phyloP scores from a whole-genome alignment of 1,140 invertebrate genomes.

The Drosophila pseudoananassae region DNA sequence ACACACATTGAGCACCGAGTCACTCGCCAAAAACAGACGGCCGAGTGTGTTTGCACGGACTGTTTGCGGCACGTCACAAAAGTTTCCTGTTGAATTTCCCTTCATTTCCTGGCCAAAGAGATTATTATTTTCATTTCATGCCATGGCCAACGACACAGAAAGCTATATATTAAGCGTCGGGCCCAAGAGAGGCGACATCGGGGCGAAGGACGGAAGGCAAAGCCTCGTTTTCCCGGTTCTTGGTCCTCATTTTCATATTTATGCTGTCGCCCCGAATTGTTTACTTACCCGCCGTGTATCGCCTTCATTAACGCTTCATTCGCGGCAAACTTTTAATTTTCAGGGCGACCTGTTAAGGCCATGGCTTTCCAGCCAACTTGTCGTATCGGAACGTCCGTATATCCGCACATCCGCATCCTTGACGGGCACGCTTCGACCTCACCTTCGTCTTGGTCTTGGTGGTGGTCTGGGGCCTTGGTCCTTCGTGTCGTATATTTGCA shows the following conservation, averaged over 20 bases:
- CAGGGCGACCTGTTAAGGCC: slow-evolving; percentile 53
- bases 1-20: background rate
- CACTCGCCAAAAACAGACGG: background rate
- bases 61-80: slow-evolving; percentile 79
- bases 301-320: slow-evolving; percentile 78
- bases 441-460: slow-evolving; percentile 21
- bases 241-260: slow-evolving; percentile 49
- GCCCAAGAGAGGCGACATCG: slow-evolving; percentile 3
- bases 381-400: slow-evolving; percentile 24
- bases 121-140: slow-evolving; percentile 80
- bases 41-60: slow-evolving; percentile 52
- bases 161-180: slow-evolving; percentile 18
- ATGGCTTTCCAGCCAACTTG: slow-evolving; percentile 32
- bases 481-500: slow-evolving; percentile 74
- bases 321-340: slow-evolving; percentile 54
- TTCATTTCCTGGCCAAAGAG: slow-evolving; percentile 78
- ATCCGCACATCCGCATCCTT: slow-evolving; percentile 36
- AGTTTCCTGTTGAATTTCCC: slow-evolving; percentile 80
- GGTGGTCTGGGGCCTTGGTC: slow-evolving; percentile 11
- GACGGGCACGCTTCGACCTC: slow-evolving; percentile 9
- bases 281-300: slow-evolving; percentile 53
- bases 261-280: slow-evolving; percentile 54
- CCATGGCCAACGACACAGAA: slow-evolving; percentile 54
- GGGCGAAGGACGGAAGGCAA: background rate
- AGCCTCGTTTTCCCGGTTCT: background rate